phyloP scores from a whole-genome alignment of 2,113 vertebrate genomes.

The Cariama cristata region DNA sequence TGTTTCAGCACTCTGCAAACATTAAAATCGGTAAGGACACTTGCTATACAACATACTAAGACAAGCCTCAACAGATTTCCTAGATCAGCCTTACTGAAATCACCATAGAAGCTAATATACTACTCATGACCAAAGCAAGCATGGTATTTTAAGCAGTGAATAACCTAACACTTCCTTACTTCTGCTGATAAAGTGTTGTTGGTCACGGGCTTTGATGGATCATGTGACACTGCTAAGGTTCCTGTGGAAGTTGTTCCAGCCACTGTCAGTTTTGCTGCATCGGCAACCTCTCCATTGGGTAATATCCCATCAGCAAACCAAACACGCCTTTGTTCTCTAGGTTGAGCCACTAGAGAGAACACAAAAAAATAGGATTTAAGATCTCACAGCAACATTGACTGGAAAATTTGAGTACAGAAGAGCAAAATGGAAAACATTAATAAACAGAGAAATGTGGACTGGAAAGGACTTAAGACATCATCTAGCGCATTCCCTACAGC shows the following conservation, averaged over 20 bases:
- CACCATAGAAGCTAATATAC: not conserved
- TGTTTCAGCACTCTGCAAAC: not conserved
- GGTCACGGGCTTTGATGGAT: constrained; percentile 83
- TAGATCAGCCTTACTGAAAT: not conserved
- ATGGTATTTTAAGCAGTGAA: not conserved
- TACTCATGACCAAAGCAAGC: not conserved
- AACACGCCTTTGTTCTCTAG: constrained; percentile 94
- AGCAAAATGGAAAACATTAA: not conserved
- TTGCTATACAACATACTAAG: not conserved
- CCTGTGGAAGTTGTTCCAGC: constrained; percentile 82
- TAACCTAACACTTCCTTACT: constrained; percentile 72
- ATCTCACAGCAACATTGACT: constrained; percentile 1
- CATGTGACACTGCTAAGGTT: constrained; percentile 80
- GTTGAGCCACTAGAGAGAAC: constrained; percentile 75
- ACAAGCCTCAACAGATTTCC: not conserved
- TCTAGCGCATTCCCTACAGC: not conserved
- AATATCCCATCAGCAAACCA: constrained; percentile 97
- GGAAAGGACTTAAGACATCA: not conserved
- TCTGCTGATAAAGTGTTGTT: constrained; percentile 80
- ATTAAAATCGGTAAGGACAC: not conserved
- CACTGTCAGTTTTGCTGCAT: constrained; percentile 86
- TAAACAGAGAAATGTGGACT: not conserved
- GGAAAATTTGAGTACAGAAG: not conserved
- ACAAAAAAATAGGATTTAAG: not conserved
- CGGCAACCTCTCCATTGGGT: constrained; percentile 92